Percentiles rank a stretch among this genome's conserved stretches.
Conservation (phyloP, 2,113 vertebrate genomes). For the Myiopsitta monachus region DNA sequence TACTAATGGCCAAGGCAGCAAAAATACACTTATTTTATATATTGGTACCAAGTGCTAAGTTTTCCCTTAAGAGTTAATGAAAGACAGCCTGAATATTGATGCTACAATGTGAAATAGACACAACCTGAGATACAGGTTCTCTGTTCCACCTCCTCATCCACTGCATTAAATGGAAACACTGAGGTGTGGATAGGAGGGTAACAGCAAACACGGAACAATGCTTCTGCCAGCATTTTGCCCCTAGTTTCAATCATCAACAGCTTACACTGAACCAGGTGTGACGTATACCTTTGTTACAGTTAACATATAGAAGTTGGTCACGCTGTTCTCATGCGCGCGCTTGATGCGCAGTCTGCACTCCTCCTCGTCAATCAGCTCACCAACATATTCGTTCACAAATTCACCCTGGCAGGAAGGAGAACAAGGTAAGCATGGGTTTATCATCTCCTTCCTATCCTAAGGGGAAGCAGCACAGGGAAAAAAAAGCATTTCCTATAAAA, state of each 20-base stretch:
- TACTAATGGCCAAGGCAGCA: neutral
- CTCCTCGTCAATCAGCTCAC: constrained; percentile 95
- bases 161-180: neutral
- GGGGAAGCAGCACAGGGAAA: neutral
- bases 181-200: neutral
- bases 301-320: constrained; percentile 98
- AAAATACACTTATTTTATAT: neutral
- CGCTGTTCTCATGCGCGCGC: constrained; percentile 90
- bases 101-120: neutral
- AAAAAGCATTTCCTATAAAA: neutral
- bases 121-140: neutral
- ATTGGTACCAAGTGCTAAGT: neutral
- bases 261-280: neutral
- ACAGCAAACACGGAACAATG: rapidly evolving
- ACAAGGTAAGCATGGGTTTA: neutral
- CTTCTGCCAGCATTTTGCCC: neutral
- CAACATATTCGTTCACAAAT: constrained; percentile 96
- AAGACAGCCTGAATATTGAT: neutral
- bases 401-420: constrained; percentile 81
- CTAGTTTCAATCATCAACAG: neutral
- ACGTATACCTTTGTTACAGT: constrained; percentile 94
- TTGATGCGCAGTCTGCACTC: constrained; percentile 95
- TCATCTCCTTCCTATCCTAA: neutral
- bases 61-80: neutral
- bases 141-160: neutral